Evolutionary conservation across 2,888 invertebrate genomes (phyloP), one percentile per base, ranked within the genome.

Genomic region (Meiosimyza platycephala): DNA sequence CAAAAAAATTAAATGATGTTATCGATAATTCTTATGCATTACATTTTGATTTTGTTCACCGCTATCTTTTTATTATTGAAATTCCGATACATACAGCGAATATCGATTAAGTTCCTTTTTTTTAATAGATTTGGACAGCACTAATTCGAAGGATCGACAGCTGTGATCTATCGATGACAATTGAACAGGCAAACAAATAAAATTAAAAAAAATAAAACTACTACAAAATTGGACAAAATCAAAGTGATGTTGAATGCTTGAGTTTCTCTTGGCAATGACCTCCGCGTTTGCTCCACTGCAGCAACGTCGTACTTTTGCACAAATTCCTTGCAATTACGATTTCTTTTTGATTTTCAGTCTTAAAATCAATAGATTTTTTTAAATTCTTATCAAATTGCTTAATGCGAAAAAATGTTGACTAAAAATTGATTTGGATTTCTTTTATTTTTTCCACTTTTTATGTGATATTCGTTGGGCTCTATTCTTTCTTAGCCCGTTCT

Each of bases 251-350:
- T 9, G 9, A 40, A 7, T 40, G 40, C 6, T 40, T 40, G 40
- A 40, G 40, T 50, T 59, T 63, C 70, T 47, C 62, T 70, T 70
- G 70, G 70, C 70, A 70, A 70, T 70, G 70, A 70, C 70, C 70
- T 70, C 70, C 40, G 22, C 64, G 15, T 16, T 16, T 51, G 28
- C 62, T 62, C 33, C 52, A 13, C 51, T 62, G 54, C 62, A 63
- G 40, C 51, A 70, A 52, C 54, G 18, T 16, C 33, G n/a, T 33
- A 33, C 11, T 33, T 40, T n/a, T 62, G 15, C 16, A 15, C 15
- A 7, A 12, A 18, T 33, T 48, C 59, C 28, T 28, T 59, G 9
- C 47, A 6, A 47, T 47, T 47, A 6, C 9, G 15, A 50, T 67
- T 59, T 50, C 9, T 11, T 55, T 59, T 12, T 63, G 47, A 22